Evolutionary conservation across 2,888 invertebrate genomes (phyloP).

Genomic region (Perithous albicinctus): DNA sequence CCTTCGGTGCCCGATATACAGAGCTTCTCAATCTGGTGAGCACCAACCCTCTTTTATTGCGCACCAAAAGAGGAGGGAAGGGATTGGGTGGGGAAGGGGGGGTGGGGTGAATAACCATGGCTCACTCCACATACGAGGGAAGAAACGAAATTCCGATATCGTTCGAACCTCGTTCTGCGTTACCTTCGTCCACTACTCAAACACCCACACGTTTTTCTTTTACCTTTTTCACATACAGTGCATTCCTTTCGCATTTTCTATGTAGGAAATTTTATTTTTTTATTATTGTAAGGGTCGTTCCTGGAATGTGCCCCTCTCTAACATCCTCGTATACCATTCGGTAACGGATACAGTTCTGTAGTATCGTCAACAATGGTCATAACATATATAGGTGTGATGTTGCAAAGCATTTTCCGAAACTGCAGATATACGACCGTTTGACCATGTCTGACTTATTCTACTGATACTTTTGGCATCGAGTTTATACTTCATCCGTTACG

Average conservation of each 20-base stretch:
- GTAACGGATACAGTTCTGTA: background rate
- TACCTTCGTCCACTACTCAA: slow-evolving; percentile 8
- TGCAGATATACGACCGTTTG: background rate
- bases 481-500: background rate
- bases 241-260: slow-evolving; percentile 11
- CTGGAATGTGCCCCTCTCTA: slow-evolving; percentile 22
- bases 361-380: slow-evolving; percentile 24
- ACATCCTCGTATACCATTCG: background rate
- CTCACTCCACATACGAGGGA: slow-evolving; percentile 7
- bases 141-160: slow-evolving; percentile 52
- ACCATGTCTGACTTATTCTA: slow-evolving; percentile 9
- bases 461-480: background rate
- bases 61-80: too few species aligned
- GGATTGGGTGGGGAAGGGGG: too few species aligned
- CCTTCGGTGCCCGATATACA: slow-evolving; percentile 5
- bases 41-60: slow-evolving; percentile 35
- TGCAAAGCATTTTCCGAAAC: background rate
- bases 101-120: background rate
- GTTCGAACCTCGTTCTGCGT: slow-evolving; percentile 22
- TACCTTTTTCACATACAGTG: slow-evolving; percentile 7
- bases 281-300: background rate
- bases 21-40: slow-evolving; percentile 15
- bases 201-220: slow-evolving; percentile 10
- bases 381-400: background rate
- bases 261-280: background rate